A percentile compares a stretch with the other conserved stretches of the same genome.
Conservation (phyloP, 1,140 invertebrate genomes). For the Aphis gossypii region DNA sequence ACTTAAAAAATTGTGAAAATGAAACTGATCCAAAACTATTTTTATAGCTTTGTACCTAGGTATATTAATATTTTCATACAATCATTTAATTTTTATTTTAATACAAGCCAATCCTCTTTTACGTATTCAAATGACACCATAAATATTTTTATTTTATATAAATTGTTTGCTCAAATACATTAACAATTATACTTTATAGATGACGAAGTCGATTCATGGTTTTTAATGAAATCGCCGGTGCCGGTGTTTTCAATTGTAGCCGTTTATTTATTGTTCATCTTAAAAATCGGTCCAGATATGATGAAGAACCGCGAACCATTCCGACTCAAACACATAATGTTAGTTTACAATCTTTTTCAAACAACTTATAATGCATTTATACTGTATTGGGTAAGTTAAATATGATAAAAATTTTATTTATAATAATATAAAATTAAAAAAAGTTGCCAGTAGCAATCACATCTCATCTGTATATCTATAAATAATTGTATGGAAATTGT, state of each 20-base stretch:
- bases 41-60: not conserved
- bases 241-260: slow-evolving; percentile 72
- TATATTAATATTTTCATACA: not conserved
- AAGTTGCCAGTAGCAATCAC: not conserved
- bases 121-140: not conserved
- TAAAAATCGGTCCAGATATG: slow-evolving; percentile 74
- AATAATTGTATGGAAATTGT: not conserved
- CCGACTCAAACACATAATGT: slow-evolving; percentile 71
- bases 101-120: not conserved
- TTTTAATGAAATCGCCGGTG: slow-evolving; percentile 74
- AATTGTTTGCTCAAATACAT: not conserved
- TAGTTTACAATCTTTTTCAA: slow-evolving; percentile 76
- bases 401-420: not conserved
- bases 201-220: slow-evolving; percentile 73
- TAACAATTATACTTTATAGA: slow-evolving; percentile 65
- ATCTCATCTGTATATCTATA: not conserved
- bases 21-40: not conserved
- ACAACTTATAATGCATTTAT: slow-evolving; percentile 74
- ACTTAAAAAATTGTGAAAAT: too few species aligned
- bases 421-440: not conserved
- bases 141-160: not conserved
- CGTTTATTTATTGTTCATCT: slow-evolving; percentile 72
- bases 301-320: slow-evolving; percentile 75
- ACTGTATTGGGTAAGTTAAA: slow-evolving; percentile 67
- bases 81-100: not conserved